phyloP scores from a whole-genome alignment of 1,140 invertebrate genomes.

The Paraescarpia echinospica region DNA sequence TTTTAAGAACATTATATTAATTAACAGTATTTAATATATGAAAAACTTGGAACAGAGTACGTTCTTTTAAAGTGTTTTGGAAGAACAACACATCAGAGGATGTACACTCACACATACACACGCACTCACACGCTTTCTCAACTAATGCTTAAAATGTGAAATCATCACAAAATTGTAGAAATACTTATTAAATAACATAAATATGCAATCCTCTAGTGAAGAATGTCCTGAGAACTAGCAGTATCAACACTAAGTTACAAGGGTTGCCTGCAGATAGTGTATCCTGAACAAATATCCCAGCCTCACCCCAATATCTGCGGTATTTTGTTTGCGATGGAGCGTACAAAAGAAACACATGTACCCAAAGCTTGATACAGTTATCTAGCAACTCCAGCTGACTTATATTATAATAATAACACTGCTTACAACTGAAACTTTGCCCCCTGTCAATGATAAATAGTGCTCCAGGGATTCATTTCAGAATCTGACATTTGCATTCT shows the following conservation, averaged over 20 bases:
- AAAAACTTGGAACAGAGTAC: no score
- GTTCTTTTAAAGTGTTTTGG: no score
- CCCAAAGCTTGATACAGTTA: neutral
- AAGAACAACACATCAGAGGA: no score
- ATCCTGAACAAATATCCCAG: neutral
- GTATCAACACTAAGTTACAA: neutral
- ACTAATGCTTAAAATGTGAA: no score
- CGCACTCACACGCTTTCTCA: no score
- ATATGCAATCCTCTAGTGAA: neutral
- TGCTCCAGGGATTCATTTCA: neutral
- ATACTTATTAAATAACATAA: no score
- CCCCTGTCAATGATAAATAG: neutral
- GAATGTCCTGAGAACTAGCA: neutral
- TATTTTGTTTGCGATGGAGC: neutral
- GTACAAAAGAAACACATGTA: neutral
- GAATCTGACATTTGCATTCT: neutral
- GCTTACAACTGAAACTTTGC: neutral
- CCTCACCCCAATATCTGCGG: neutral
- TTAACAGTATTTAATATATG: no score
- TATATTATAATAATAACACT: neutral
- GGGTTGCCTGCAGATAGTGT: neutral
- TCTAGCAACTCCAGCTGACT: neutral
- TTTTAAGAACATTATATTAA: no score
- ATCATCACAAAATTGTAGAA: no score
- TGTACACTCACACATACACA: no score